These are phyloP conservation scores for Leucoptera coffeella DNA, from an alignment of 2,888 invertebrate species.

Conservation along the genomic window DNA sequence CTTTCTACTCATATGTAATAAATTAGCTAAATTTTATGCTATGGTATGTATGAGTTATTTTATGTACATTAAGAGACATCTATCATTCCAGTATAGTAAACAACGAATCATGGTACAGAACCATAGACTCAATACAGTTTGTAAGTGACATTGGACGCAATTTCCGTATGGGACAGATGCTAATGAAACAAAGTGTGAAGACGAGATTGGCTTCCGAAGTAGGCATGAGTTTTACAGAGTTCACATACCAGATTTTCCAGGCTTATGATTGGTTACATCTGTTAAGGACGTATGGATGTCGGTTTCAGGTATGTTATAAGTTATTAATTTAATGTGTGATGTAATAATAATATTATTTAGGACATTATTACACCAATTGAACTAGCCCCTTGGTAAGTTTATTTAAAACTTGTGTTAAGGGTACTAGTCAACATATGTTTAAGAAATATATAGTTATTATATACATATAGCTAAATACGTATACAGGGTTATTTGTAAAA, in stretches of 20 bases:
- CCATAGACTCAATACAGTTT: slow-evolving; percentile 72
- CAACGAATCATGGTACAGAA: slow-evolving; percentile 84
- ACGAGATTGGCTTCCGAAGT: slow-evolving; percentile 63
- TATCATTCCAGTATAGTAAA: slow-evolving; percentile 69
- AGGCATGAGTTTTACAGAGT: slow-evolving; percentile 95
- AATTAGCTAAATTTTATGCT: too few relatives aligned
- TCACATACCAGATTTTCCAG: slow-evolving; percentile 94
- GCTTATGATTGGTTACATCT: slow-evolving; percentile 93
- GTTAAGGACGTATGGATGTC: slow-evolving; percentile 66
- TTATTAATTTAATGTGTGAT: too few relatives aligned
- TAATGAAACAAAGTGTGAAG: slow-evolving; percentile 74
- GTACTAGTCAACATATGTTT: too few relatives aligned
- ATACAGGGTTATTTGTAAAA: too few relatives aligned
- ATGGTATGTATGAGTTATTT: slow-evolving; percentile 7
- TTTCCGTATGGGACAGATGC: slow-evolving; percentile 85
- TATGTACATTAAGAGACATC: neutral
- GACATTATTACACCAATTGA: too few relatives aligned
- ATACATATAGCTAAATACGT: too few relatives aligned
- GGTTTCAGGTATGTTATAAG: slow-evolving; percentile 63
- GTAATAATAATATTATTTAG: too few relatives aligned
- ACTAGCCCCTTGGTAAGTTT: too few relatives aligned
- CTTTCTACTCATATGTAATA: too few relatives aligned
- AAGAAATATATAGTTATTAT: too few relatives aligned
- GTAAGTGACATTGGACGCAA: slow-evolving; percentile 73
- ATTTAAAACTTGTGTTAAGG: too few relatives aligned